These are phyloP conservation scores for Talpa occidentalis DNA, from an alignment of 2,113 vertebrate species.

Conservation along the genomic window DNA sequence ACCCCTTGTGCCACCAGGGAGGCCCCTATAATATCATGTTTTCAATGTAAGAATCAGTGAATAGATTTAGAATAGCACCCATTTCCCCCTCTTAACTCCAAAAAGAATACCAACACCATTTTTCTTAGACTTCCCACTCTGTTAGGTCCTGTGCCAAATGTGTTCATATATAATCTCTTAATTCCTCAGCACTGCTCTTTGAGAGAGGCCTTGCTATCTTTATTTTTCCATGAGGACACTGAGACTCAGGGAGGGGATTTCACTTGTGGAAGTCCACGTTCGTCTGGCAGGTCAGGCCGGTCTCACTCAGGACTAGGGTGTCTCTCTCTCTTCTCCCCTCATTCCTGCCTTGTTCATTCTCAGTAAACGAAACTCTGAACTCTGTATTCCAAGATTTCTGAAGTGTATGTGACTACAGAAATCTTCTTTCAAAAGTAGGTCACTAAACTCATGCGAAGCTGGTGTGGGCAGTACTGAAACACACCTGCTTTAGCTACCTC, in stretches of 20 bases:
- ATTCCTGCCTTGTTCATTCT: constrained; percentile 16
- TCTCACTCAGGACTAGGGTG: neutral
- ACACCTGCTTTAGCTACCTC: neutral
- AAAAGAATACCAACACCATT: neutral
- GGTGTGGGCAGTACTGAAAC: neutral
- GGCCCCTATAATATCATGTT: no score
- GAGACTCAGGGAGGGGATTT: neutral
- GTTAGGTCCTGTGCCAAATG: neutral
- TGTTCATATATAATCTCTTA: neutral
- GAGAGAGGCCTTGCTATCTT: neutral
- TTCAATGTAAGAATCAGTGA: constrained; percentile 41
- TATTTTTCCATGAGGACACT: neutral
- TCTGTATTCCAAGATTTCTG: neutral
- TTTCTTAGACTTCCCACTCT: neutral
- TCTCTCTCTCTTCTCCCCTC: neutral
- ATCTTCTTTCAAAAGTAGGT: neutral
- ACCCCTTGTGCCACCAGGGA: no score
- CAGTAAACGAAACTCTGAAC: neutral
- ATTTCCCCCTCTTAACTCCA: neutral
- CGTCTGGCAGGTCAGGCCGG: neutral
- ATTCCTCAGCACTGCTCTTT: neutral
- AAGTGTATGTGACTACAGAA: neutral
- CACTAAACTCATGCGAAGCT: neutral
- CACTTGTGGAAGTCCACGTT: neutral
- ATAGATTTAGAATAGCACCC: neutral